Evolutionary conservation across 2,113 vertebrate genomes (phyloP).

Genomic region (Xyliphius kryptos): DNA sequence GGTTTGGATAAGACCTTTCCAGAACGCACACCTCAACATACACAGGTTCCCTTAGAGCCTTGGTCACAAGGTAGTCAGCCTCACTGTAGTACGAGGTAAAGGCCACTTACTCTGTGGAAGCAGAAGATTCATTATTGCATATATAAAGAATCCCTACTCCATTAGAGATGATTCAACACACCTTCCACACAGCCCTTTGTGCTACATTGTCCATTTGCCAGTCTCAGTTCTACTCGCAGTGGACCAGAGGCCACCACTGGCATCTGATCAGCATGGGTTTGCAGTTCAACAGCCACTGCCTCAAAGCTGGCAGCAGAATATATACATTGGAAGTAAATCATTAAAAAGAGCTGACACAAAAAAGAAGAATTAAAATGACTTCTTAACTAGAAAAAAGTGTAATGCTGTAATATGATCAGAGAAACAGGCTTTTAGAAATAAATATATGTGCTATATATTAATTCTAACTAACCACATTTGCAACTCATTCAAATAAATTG

Average conservation of each 20-base stretch:
- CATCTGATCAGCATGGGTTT: too few species aligned
- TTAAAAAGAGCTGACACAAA: constrained; percentile 23
- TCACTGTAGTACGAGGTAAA: constrained; percentile 53
- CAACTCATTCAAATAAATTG: constrained; percentile 62
- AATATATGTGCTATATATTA: too few species aligned
- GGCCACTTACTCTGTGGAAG: constrained; percentile 46
- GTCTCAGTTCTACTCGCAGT: too few species aligned
- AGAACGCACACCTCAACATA: too few species aligned
- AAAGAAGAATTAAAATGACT: too few species aligned
- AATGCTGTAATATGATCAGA: background rate
- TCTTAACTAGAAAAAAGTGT: too few species aligned
- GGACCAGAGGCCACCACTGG: too few species aligned
- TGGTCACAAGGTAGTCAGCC: constrained; percentile 56
- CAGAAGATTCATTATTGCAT: background rate
- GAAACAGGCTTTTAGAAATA: background rate
- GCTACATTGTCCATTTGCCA: too few species aligned
- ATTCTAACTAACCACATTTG: too few species aligned
- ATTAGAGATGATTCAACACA: constrained; percentile 1
- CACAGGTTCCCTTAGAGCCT: too few species aligned
- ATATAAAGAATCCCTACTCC: too few species aligned
- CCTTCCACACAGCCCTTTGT: constrained; percentile 54
- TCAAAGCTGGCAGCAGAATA: constrained; percentile 49
- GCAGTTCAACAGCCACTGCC: constrained; percentile 52
- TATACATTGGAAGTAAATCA: constrained; percentile 61
- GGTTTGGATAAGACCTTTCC: too few species aligned